Evolutionary conservation across 2,888 invertebrate species (phyloP).

Genomic region (Hofmannophila pseudospretella): DNA sequence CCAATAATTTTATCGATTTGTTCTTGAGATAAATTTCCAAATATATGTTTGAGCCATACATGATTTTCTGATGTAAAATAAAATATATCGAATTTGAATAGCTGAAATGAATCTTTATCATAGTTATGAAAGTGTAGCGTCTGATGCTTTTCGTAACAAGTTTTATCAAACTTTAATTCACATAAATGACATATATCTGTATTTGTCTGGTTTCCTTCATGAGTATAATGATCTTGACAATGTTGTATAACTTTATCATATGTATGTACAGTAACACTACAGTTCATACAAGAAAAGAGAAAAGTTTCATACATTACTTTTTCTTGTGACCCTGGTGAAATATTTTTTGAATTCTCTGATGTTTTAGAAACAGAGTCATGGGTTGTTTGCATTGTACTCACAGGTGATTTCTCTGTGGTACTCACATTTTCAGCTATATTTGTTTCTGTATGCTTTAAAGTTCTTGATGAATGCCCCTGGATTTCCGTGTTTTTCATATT

Average conservation of each 20-base stretch:
- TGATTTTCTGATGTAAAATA: conserved; percentile 39
- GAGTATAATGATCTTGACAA: conserved; percentile 46
- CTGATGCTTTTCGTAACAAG: conserved; percentile 26
- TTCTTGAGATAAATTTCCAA: conserved; percentile 28
- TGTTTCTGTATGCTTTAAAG: too few species aligned
- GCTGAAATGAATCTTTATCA: conserved; percentile 16
- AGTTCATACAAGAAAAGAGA: conserved; percentile 33
- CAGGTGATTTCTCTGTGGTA: background rate
- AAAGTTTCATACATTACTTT: too few species aligned
- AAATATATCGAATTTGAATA: conserved; percentile 41
- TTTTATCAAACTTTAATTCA: conserved; percentile 29
- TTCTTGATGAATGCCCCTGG: background rate
- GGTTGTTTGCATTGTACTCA: background rate
- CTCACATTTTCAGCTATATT: too few species aligned
- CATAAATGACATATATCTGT: conserved; percentile 30
- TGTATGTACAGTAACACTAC: conserved; percentile 33
- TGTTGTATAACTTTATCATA: conserved; percentile 55
- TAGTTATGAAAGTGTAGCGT: conserved; percentile 22
- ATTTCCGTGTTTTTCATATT: background rate
- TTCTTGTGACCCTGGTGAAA: too few species aligned
- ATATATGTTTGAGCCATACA: conserved; percentile 48
- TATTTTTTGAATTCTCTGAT: background rate
- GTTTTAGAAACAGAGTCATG: background rate
- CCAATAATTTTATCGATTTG: conserved; percentile 27
- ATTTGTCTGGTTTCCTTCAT: conserved; percentile 13